phyloP scores from a whole-genome alignment of 2,797 vertebrate species.

The Acrossocheilus fasciatus region DNA sequence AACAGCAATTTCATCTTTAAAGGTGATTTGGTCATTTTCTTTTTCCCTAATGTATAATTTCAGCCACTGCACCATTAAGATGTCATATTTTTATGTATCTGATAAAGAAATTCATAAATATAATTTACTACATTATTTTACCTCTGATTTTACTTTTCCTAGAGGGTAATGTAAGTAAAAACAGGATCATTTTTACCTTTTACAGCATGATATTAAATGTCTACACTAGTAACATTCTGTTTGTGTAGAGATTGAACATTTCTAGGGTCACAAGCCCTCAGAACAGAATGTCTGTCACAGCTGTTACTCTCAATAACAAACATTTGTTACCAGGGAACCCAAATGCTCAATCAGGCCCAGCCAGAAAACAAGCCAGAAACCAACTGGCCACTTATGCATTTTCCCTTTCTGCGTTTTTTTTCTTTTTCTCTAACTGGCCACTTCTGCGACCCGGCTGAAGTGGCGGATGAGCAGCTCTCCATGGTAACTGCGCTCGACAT shows the following conservation, averaged over 20 bases:
- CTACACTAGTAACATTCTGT: slow-evolving; percentile 1
- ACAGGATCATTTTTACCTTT: neutral
- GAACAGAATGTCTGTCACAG: slow-evolving; percentile 4
- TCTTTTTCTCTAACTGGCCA: slow-evolving; percentile 54
- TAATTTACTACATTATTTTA: neutral
- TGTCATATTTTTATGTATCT: neutral
- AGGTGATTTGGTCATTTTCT: neutral
- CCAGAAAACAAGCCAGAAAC: slow-evolving; percentile 36
- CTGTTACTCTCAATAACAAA: slow-evolving; percentile 45
- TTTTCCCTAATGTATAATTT: neutral
- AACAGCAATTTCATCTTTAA: neutral
- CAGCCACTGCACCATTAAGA: neutral
- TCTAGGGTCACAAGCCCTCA: neutral
- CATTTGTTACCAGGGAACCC: slow-evolving; percentile 31
- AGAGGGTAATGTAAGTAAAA: neutral
- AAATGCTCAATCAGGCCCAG: slow-evolving; percentile 18
- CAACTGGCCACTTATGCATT: slow-evolving; percentile 21
- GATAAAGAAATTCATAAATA: neutral
- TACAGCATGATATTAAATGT: neutral
- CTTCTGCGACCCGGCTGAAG: slow-evolving; percentile 62
- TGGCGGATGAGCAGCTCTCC: slow-evolving; percentile 74
- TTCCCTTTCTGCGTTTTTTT: slow-evolving; percentile 5
- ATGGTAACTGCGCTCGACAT: slow-evolving; percentile 82
- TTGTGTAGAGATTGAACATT: slow-evolving; percentile 3
- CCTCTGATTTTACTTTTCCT: neutral